Percentiles rank a stretch among this genome's conserved stretches.
phyloP scores from a whole-genome alignment of 1,140 invertebrate species.

The Hypsibius dujardini region DNA sequence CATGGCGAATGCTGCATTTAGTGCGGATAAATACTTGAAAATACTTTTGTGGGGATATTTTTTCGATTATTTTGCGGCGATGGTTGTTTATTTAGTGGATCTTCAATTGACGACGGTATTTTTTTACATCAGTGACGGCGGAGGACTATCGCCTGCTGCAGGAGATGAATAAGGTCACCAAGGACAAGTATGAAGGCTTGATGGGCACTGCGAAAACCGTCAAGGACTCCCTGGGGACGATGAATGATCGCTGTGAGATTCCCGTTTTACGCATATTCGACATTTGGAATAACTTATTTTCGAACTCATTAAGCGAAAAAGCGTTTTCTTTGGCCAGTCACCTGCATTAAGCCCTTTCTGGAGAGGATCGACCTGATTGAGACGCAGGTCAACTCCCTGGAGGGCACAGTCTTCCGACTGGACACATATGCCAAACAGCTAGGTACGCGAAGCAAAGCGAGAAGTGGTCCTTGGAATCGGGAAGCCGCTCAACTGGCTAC shows the following conservation, averaged over 20 bases:
- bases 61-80: background rate
- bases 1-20: too few relatives aligned
- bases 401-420: background rate
- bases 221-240: background rate
- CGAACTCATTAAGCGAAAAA: background rate
- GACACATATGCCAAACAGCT: slow-evolving; percentile 1
- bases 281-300: background rate
- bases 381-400: background rate
- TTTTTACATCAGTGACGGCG: background rate
- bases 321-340: background rate
- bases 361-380: background rate
- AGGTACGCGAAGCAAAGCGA: too few relatives aligned
- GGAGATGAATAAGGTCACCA: background rate
- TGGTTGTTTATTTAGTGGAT: background rate
- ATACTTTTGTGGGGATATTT: too few relatives aligned
- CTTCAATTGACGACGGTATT: background rate
- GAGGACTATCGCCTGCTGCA: background rate
- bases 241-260: background rate
- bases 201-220: background rate
- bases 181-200: background rate
- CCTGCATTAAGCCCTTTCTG: background rate
- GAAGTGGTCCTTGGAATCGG: too few relatives aligned
- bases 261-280: background rate
- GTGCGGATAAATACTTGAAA: too few relatives aligned
- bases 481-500: too few relatives aligned